These are phyloP conservation scores for Trachymyrmex cornetzi DNA, from an alignment of 1,140 invertebrate species.

Conservation along the genomic window DNA sequence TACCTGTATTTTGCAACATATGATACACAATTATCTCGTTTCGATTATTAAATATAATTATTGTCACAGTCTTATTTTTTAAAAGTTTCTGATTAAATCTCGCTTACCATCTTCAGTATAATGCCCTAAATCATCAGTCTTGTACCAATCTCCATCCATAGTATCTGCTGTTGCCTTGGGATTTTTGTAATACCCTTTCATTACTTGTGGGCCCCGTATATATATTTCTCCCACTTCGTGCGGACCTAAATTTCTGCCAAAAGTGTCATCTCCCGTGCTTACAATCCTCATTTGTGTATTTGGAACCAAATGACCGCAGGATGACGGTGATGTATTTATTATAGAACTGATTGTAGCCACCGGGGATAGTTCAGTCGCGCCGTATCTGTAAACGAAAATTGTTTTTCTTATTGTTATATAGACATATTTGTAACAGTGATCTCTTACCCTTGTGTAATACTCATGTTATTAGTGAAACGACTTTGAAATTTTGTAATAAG, in stretches of 20 bases:
- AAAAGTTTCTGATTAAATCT: neutral
- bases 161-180: constrained; percentile 85
- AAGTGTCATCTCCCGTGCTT: constrained; percentile 81
- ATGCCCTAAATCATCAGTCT: constrained; percentile 93
- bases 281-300: constrained; percentile 90
- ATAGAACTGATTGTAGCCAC: constrained; percentile 77
- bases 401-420: constrained; percentile 26
- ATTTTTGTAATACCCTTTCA: constrained; percentile 88
- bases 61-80: neutral
- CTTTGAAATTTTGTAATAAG: constrained; percentile 88
- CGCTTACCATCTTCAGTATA: constrained; percentile 72
- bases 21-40: constrained; percentile 87
- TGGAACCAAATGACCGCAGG: constrained; percentile 88
- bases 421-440: constrained; percentile 32
- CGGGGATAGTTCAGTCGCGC: constrained; percentile 89
- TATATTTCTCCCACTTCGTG: constrained; percentile 76
- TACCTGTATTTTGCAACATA: constrained; percentile 77
- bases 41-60: constrained; percentile 81
- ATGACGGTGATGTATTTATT: constrained; percentile 61
- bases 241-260: constrained; percentile 68
- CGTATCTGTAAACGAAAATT: constrained; percentile 83
- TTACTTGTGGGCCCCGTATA: constrained; percentile 77
- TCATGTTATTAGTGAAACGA: constrained; percentile 80
- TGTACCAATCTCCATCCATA: constrained; percentile 90
- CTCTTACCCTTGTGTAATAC: constrained; percentile 83